Percentiles rank a stretch among this genome's conserved stretches.
phyloP scores from a whole-genome alignment of 1,140 invertebrate genomes.

The Conopomorpha cramerella region DNA sequence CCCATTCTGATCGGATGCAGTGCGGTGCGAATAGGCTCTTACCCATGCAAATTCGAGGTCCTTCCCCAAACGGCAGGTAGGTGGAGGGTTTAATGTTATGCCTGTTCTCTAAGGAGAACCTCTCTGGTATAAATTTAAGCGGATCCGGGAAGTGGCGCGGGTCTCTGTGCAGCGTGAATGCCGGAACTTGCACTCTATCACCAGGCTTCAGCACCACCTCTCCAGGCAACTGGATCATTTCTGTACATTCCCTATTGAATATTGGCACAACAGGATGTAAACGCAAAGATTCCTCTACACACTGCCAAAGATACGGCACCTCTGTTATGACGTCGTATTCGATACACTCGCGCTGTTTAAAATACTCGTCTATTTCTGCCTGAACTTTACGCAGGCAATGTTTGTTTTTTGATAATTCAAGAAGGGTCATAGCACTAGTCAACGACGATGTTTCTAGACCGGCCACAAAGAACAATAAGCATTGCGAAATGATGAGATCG shows the following conservation, averaged over 20 bases:
- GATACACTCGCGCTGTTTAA: slow-evolving; percentile 27
- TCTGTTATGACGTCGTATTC: slow-evolving; percentile 51
- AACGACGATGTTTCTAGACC: slow-evolving; percentile 25
- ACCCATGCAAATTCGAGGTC: slow-evolving; percentile 65
- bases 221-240: neutral
- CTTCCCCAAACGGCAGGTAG: slow-evolving; percentile 62
- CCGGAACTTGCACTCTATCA: slow-evolving; percentile 31
- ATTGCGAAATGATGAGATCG: slow-evolving; percentile 28
- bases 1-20: no score
- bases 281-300: slow-evolving; percentile 24
- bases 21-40: slow-evolving; percentile 11
- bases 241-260: slow-evolving; percentile 17
- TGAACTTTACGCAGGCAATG: slow-evolving; percentile 29
- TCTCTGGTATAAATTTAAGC: slow-evolving; percentile 67
- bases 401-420: slow-evolving; percentile 24
- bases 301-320: slow-evolving; percentile 54
- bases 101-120: slow-evolving; percentile 63
- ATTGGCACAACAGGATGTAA: slow-evolving; percentile 17
- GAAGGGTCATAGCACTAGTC: slow-evolving; percentile 21
- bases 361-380: slow-evolving; percentile 26
- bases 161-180: slow-evolving; percentile 41
- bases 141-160: slow-evolving; percentile 65
- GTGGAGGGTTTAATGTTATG: slow-evolving; percentile 40
- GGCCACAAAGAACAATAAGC: slow-evolving; percentile 45
- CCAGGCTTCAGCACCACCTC: slow-evolving; percentile 5